Evolutionary conservation across 2,888 invertebrate species (phyloP).

Genomic region (Melieria crassipennis): DNA sequence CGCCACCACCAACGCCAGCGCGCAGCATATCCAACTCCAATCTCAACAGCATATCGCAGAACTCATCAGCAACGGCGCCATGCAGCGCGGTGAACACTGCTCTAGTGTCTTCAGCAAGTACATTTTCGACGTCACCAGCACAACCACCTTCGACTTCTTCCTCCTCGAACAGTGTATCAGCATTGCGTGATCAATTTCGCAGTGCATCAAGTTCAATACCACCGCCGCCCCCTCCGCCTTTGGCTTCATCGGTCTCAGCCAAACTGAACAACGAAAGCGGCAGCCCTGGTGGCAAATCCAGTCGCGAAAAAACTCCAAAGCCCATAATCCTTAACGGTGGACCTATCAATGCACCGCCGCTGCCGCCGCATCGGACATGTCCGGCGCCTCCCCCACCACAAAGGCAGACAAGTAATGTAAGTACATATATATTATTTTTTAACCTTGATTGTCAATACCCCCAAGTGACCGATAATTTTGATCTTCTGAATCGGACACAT

Average conservation of each 20-base stretch:
- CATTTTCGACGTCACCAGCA: constrained; percentile 43
- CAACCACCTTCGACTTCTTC: constrained; percentile 56
- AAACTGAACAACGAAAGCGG: constrained; percentile 20
- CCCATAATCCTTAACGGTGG: constrained; percentile 59
- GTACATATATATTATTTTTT: constrained; percentile 41
- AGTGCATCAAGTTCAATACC: constrained; percentile 50
- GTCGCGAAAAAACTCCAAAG: constrained; percentile 49
- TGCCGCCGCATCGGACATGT: constrained; percentile 65
- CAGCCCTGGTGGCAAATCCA: constrained; percentile 48
- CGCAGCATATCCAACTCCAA: constrained; percentile 65
- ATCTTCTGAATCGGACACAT: too few relatives aligned
- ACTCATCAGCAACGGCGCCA: constrained; percentile 38
- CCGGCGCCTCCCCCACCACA: constrained; percentile 65
- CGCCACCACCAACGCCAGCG: constrained; percentile 65
- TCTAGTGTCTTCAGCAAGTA: constrained; percentile 50
- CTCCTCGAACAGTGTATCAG: constrained; percentile 59
- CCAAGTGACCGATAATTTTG: neutral
- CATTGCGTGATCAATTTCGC: constrained; percentile 63
- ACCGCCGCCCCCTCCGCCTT: constrained; percentile 51
- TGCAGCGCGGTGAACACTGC: constrained; percentile 55
- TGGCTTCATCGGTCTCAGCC: constrained; percentile 43
- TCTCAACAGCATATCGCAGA: constrained; percentile 53
- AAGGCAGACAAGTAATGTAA: constrained; percentile 61
- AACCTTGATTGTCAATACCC: neutral
- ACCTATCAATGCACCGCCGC: constrained; percentile 59